phyloP scores from a whole-genome alignment of 2,113 vertebrate species.

The Marmota flaviventris region DNA sequence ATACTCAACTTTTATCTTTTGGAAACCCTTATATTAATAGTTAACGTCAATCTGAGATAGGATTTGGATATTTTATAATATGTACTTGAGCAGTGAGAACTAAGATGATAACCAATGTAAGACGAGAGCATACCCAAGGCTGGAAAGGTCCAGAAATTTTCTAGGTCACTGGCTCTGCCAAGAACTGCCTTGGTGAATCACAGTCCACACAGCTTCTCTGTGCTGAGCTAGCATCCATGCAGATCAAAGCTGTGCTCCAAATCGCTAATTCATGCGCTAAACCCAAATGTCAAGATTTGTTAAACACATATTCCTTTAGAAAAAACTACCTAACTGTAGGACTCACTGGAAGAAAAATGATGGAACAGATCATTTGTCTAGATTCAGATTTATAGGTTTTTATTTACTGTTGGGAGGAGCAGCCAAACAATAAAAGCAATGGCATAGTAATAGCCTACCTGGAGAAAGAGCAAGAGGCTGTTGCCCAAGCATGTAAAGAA shows the following conservation, averaged over 20 bases:
- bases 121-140: background rate
- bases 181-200: slow-evolving; percentile 37
- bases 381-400: slow-evolving; percentile 31
- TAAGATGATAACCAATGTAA: background rate
- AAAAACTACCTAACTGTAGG: slow-evolving; percentile 5
- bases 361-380: background rate
- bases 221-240: slow-evolving; percentile 39
- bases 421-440: slow-evolving; percentile 36
- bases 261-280: slow-evolving; percentile 78
- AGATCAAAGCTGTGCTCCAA: slow-evolving; percentile 67
- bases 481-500: background rate
- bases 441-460: background rate
- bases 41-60: background rate
- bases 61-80: background rate
- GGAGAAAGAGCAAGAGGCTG: background rate
- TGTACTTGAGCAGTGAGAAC: background rate
- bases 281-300: slow-evolving; percentile 68
- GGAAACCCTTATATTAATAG: background rate
- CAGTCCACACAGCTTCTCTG: background rate
- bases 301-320: slow-evolving; percentile 45
- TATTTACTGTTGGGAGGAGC: background rate
- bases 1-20: slow-evolving; percentile 30
- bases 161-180: slow-evolving; percentile 54
- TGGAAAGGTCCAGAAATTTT: slow-evolving; percentile 57
- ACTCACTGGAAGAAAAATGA: slow-evolving; percentile 18